phyloP scores from a whole-genome alignment of 2,888 invertebrate genomes.

The Phania funesta region DNA sequence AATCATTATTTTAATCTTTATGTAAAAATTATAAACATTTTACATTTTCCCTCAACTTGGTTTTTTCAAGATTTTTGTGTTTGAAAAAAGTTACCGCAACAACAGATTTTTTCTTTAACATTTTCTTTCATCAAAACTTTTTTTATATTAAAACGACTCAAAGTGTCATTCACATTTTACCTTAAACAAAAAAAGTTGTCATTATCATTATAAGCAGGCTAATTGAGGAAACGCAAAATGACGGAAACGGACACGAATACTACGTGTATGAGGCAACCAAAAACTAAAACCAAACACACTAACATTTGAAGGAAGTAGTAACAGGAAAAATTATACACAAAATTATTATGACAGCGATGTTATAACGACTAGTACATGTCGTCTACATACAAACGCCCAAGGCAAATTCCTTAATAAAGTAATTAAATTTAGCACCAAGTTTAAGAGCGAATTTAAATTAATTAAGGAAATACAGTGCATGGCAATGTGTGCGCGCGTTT shows the following conservation, averaged over 20 bases:
- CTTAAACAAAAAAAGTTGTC: neutral
- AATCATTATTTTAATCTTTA: too few relatives aligned
- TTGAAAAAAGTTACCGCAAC: too few relatives aligned
- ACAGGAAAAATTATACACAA: conserved; percentile 31
- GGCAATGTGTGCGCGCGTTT: neutral
- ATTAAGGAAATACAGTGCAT: conserved; percentile 11
- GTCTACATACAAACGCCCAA: conserved; percentile 6
- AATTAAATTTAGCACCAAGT: conserved; percentile 47
- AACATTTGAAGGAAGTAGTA: conserved; percentile 10
- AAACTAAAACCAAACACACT: conserved; percentile 23
- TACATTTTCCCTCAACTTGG: too few relatives aligned
- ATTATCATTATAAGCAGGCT: conserved; percentile 42
- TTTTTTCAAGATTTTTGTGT: too few relatives aligned
- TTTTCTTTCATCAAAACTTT: conserved; percentile 34
- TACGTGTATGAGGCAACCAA: conserved; percentile 16
- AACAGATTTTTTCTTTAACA: neutral
- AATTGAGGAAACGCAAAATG: conserved; percentile 39
- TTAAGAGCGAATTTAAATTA: conserved; percentile 48
- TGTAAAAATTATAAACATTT: too few relatives aligned
- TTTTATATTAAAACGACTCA: conserved; percentile 40
- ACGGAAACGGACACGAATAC: conserved; percentile 31
- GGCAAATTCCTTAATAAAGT: conserved; percentile 41
- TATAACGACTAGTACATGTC: conserved; percentile 3
- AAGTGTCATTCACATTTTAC: conserved; percentile 50
- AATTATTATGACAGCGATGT: conserved; percentile 10